Percentiles rank a stretch among this genome's conserved stretches.
These are phyloP conservation scores for Perca fluviatilis DNA, from an alignment of 2,113 vertebrate species.

Conservation along the genomic window DNA sequence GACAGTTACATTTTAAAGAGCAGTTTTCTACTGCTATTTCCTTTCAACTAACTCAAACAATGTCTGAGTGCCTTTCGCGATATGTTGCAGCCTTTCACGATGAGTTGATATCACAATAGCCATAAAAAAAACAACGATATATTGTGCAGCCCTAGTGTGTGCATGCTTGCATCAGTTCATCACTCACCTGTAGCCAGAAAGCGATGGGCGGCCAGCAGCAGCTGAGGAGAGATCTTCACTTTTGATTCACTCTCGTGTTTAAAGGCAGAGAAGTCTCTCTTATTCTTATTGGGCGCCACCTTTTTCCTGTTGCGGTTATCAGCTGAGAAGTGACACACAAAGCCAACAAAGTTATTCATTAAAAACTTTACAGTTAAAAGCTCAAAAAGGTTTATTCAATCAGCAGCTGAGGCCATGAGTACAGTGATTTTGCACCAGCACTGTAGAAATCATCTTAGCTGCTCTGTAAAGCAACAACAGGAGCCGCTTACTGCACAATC, in stretches of 20 bases:
- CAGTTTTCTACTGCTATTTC: too few relatives aligned
- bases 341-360: not conserved
- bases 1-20: too few relatives aligned
- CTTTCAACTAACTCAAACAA: too few relatives aligned
- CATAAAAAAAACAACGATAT: too few relatives aligned
- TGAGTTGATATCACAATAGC: too few relatives aligned
- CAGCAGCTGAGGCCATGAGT: not conserved
- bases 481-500: too few relatives aligned
- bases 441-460: not conserved
- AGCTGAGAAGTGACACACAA: slow-evolving; percentile 75
- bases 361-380: not conserved
- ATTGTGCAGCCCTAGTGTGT: not conserved
- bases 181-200: slow-evolving; percentile 93
- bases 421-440: not conserved
- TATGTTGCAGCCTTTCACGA: too few relatives aligned
- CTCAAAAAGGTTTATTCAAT: not conserved
- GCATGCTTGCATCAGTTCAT: not conserved
- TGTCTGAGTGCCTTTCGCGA: too few relatives aligned
- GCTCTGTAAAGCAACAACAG: not conserved
- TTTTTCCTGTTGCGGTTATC: slow-evolving; percentile 93
- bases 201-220: slow-evolving; percentile 96
- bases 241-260: slow-evolving; percentile 92
- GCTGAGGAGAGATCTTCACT: slow-evolving; percentile 96
- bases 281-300: slow-evolving; percentile 89
- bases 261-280: slow-evolving; percentile 95